Conservation (phyloP, 1,140 invertebrate genomes). For the Chrysopa pallens region DNA sequence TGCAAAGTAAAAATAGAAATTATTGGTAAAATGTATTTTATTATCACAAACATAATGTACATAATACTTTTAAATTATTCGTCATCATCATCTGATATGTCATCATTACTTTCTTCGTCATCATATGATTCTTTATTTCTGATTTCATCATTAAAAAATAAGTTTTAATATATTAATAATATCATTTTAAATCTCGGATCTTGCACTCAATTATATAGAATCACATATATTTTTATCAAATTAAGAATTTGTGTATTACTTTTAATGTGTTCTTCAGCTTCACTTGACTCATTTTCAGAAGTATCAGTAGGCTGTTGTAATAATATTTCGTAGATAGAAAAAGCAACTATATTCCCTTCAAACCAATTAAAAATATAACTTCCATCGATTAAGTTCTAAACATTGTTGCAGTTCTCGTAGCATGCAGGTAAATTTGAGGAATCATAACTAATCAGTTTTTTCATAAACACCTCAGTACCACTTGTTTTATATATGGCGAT, state of each 20-base stretch:
- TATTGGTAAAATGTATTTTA: too few relatives aligned
- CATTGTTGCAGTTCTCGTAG: slow-evolving; percentile 11
- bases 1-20: too few relatives aligned
- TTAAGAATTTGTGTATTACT: slow-evolving; percentile 4
- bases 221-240: too few relatives aligned
- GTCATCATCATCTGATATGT: too few relatives aligned
- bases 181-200: too few relatives aligned
- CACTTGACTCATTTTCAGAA: slow-evolving; percentile 3
- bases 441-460: slow-evolving; percentile 13
- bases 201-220: too few relatives aligned
- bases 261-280: slow-evolving; percentile 6
- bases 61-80: too few relatives aligned
- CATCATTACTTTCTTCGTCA: too few relatives aligned
- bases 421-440: slow-evolving; percentile 11
- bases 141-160: too few relatives aligned
- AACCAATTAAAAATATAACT: slow-evolving; percentile 12
- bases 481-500: slow-evolving; percentile 10
- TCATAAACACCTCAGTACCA: slow-evolving; percentile 10
- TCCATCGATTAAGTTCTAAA: slow-evolving; percentile 10
- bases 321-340: slow-evolving; percentile 6
- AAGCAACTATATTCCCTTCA: slow-evolving; percentile 9
- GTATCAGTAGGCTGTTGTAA: slow-evolving; percentile 6
- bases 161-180: too few relatives aligned
- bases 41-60: too few relatives aligned
- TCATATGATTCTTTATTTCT: too few relatives aligned